Base-by-base conservation (phyloP, 2,113 vertebrate species). In the Labeo rohita region DNA sequence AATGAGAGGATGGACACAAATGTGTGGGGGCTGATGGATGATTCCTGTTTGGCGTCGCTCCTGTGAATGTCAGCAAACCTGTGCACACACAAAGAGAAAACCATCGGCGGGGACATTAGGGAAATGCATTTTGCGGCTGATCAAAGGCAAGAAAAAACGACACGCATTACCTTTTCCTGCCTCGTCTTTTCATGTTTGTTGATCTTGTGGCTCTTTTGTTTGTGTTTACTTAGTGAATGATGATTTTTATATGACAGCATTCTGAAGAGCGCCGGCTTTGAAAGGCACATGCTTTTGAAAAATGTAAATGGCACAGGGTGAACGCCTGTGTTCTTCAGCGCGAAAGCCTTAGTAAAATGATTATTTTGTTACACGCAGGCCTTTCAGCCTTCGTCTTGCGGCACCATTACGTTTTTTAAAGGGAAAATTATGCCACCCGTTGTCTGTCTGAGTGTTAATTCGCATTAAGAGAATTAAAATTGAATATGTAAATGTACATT, bases 31-130 rank as follows among this genome's bases (percentile, higher is more conserved):
- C 90, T 85, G 88, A 90, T 91, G 90, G 89, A 84, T 88, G 87
- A 89, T 88, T 91, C 91, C 89, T 21, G 87, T 88, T 93, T 78
- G 76, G 85, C 85, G 87, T 87, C 83, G 83, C 72, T 78, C 86
- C 87, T 82, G 79, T 79, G 83, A 90, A 90, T 88, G 89, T 88
- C 91, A 87, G 66, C 85, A 89, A 91, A 90, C 92, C 94, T 95
- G 91, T 47, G 45, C 56, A 28, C 54, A 87, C 66, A 73, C 70
- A 74, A 39, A 85, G 50, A 83, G 47, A 87, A 50, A 59, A 81
- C 87, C 73, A n/a, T n/a, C 3, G 56, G 45, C 34, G 39, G 68
- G 49, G 21, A 66, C 10, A 66, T 89, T 36, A 87, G 84, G 82
- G 76, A 84, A 50, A 88, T 11, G 86, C 65, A 87, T 56, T 50